Evolutionary conservation across 2,888 invertebrate genomes (phyloP), one percentile per base, ranked within the genome.

Genomic region (Operophtera brumata): DNA sequence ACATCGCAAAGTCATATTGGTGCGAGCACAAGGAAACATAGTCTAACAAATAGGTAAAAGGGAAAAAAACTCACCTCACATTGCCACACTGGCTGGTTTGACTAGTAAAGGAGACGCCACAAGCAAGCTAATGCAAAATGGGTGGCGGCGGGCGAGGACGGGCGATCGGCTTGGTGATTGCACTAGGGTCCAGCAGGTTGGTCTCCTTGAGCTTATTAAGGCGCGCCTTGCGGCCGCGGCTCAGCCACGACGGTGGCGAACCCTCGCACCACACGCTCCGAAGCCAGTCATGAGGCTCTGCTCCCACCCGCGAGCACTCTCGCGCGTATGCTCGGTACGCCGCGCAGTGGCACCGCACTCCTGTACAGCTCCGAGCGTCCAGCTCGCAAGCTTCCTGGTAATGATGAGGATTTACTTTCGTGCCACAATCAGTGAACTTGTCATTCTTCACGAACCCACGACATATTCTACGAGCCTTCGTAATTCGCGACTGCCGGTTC

Each of bases 361-460:
- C 92, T 1, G 95, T 93, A 80, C 97, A 98, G 73, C 96, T 96
- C 76, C 97, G 97, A 86, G 97, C 95, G 77, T 97, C 97, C 78
- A 94, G 91, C 67, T 94, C 92, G 78, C 98, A 98, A 8, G 97
- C 95, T 76, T 94, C 95, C 77, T 94, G 94, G 78, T 96, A 98
- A 74, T 96, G 94, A 60, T 92, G 92, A 26, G 95, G 94, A 77
- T 96, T 95, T 57, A 97, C 92, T 71, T 94, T 93, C 64, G 92
- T 93, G 66, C 95, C 94, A 77, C 98, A 98, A 30, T 93, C 92
- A 28, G 93, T 92, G 78, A 98, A 97, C 47, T 91, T 90, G 26
- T 90, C 85, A 43, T 86, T 80, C 41, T 82, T 79, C 47, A 85
- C 80, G 60, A 93, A 86, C 6, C 92, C 91, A 5, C 85, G 86